Conservation (phyloP, 2,113 vertebrate species). For the Colossoma macropomum region DNA sequence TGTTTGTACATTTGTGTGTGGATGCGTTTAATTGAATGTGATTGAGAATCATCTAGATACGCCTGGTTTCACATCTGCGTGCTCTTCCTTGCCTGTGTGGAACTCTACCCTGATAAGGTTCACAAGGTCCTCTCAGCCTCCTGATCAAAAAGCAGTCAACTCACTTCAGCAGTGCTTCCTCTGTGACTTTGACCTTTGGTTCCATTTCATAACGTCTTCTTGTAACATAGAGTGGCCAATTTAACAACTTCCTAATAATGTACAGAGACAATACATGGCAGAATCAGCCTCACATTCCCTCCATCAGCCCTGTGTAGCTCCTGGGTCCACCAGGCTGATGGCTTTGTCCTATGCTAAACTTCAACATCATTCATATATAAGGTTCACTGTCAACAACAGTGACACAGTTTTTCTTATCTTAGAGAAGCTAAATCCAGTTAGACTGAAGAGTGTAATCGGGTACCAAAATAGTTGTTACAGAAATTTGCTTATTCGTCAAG, state of each 20-base stretch:
- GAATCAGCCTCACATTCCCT: background rate
- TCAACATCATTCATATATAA: background rate
- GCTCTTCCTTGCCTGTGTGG: background rate
- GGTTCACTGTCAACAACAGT: background rate
- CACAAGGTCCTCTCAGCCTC: constrained; percentile 51
- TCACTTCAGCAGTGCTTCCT: constrained; percentile 19
- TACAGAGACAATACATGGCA: background rate
- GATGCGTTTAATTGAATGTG: constrained; percentile 2
- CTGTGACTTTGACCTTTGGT: constrained; percentile 29
- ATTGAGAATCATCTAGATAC: background rate
- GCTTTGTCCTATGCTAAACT: too few species aligned
- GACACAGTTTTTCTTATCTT: background rate
- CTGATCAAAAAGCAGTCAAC: constrained; percentile 38
- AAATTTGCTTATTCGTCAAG: too few species aligned
- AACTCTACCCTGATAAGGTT: constrained; percentile 56
- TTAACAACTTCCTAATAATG: background rate
- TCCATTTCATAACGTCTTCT: constrained; percentile 14
- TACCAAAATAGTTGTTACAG: too few species aligned
- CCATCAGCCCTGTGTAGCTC: background rate
- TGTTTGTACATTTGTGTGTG: constrained; percentile 4
- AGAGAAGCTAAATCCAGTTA: background rate
- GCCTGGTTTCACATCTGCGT: background rate
- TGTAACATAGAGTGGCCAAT: constrained; percentile 19
- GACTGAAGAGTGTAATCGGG: too few species aligned
- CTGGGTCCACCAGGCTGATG: background rate